Evolutionary conservation across 2,113 vertebrate genomes (phyloP).

Genomic region (Thamnaconus septentrionalis): DNA sequence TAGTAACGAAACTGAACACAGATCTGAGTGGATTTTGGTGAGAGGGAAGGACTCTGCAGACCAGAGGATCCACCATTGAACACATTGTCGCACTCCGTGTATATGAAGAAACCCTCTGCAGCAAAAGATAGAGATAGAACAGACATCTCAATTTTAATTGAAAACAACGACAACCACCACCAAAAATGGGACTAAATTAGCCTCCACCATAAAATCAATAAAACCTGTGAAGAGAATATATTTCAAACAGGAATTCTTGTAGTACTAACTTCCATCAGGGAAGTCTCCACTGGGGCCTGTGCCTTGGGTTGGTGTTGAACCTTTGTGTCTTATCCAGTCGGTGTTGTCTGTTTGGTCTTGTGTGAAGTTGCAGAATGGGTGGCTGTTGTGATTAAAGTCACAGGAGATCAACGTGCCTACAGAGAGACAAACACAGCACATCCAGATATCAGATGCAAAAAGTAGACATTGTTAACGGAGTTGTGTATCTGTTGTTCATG

Average conservation of each 20-base stretch:
- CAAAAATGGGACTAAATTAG: neutral
- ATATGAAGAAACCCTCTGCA: conserved; percentile 77
- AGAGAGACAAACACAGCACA: conserved; percentile 15
- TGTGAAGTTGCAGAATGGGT: conserved; percentile 76
- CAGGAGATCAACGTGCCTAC: conserved; percentile 65
- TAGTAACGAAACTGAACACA: conserved; percentile 78
- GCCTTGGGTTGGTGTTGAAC: conserved; percentile 35
- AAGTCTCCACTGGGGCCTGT: conserved; percentile 78
- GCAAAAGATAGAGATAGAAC: conserved; percentile 16
- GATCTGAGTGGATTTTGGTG: conserved; percentile 47
- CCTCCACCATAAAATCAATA: neutral
- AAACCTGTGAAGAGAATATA: neutral
- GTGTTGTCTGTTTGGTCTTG: conserved; percentile 58
- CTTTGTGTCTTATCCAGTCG: conserved; percentile 73
- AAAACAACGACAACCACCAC: no score
- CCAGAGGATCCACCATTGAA: conserved; percentile 51
- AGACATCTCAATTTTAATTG: no score
- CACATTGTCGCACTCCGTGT: conserved; percentile 76
- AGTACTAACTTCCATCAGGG: conserved; percentile 76
- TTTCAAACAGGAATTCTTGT: neutral
- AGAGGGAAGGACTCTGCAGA: conserved; percentile 72
- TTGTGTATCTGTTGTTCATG: neutral
- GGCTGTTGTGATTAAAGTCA: conserved; percentile 71
- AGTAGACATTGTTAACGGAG: neutral
- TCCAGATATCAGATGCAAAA: neutral